Evolutionary conservation across 2,888 invertebrate species (phyloP), one percentile per base, ranked within the genome.

Genomic region (Drosophila bunnanda): DNA sequence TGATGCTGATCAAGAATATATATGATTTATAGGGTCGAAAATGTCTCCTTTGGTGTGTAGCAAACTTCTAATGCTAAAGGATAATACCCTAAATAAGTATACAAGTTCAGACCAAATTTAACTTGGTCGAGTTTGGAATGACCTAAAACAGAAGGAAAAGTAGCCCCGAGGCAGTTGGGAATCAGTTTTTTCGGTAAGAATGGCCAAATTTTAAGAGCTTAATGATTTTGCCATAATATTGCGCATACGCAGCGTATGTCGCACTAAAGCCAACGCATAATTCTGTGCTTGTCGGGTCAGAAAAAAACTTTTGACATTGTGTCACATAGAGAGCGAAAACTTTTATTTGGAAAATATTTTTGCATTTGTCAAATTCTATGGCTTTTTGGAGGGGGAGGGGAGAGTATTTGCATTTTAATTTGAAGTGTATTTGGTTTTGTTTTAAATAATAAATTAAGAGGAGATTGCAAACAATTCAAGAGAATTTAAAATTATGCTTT

Each of bases 341-440:
- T 39, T 34, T 48, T 44, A 17, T 54, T 52, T 68, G 56, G 54
- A 38, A 75, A 58, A 54, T 52, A 44, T 36, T 46, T 55, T 10
- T 10, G 55, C 38, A 71, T 60, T 44, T 70, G 55, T 17, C 25
- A 22, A 15, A 32, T 17, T 34, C n/a, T n/a, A 30, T 15, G n/a
- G n/a, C 12, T 5, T 6, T n/a, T 8, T 28, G 4, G 1, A 4
- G 25, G 25, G 25, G 10, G 10, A 12, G 4, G 3, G n/a, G 1
- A 2, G 4, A 46, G 15, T 1, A 15, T 34, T 22, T 34, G 20
- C 50, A 22, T 50, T 32, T 13, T 9, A 15, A 50, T 50, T 32
- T 1, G 20, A 32, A 50, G 32, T 6, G 15, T 15, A 32, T 50
- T 20, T 34, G 15, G 32, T 20, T 50, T 22, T 34, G 15, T 15